phyloP scores from a whole-genome alignment of 2,888 invertebrate species.

The Hyppa rectilinea region DNA sequence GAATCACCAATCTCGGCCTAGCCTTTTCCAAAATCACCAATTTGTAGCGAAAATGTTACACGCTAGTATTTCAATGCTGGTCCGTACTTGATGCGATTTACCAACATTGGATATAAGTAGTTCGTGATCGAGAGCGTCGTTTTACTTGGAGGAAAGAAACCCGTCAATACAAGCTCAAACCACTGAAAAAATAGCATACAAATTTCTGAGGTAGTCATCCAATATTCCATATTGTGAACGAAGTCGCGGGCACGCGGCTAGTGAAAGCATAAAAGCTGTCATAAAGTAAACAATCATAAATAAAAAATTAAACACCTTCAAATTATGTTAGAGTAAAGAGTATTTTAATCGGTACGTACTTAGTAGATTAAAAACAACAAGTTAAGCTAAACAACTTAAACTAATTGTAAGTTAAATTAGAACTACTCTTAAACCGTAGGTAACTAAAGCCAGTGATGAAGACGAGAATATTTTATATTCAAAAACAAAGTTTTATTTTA shows the following conservation, averaged over 20 bases:
- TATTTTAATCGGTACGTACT: neutral
- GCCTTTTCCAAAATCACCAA: neutral
- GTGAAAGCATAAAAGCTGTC: no score
- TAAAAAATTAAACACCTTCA: neutral
- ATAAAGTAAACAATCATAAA: neutral
- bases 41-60: neutral
- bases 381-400: neutral
- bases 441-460: neutral
- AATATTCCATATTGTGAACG: no score
- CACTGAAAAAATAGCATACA: no score
- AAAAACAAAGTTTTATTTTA: slow-evolving; percentile 10
- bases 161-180: no score
- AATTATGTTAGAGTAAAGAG: neutral
- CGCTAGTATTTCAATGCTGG: no score
- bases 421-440: neutral
- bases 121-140: no score
- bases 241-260: no score
- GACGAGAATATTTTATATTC: neutral
- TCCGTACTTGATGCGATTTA: no score
- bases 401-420: neutral
- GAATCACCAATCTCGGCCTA: no score
- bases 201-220: no score
- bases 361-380: neutral
- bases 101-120: no score
- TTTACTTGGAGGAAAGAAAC: no score